Conservation (phyloP, 2,113 vertebrate genomes). For the Gallinago jamesoni region DNA sequence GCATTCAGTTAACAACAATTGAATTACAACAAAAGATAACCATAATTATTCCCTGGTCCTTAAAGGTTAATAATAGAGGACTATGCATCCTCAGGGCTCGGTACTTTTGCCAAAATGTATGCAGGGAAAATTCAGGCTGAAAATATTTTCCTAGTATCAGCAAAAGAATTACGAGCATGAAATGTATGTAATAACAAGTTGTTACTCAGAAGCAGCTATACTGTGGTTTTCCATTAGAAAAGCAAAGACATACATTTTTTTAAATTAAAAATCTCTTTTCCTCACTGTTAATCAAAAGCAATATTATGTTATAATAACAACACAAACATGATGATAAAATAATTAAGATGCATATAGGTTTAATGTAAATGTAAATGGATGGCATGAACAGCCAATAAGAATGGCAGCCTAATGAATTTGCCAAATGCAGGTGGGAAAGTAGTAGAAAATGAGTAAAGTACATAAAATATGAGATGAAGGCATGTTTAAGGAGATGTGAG, state of each 20-base stretch:
- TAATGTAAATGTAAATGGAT: not conserved
- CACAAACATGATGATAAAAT: not conserved
- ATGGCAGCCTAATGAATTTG: not conserved
- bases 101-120: not conserved
- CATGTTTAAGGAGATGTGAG: not conserved
- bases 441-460: not conserved
- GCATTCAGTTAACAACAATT: not conserved
- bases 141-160: not conserved
- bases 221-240: slow-evolving; percentile 1
- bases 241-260: not conserved
- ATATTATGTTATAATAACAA: not conserved
- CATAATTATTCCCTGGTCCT: not conserved
- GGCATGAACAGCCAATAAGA: not conserved
- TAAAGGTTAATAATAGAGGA: not conserved
- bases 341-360: not conserved
- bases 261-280: not conserved
- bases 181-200: not conserved
- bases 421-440: not conserved
- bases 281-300: not conserved
- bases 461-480: not conserved
- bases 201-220: not conserved
- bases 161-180: not conserved
- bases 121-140: not conserved
- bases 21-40: not conserved
- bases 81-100: not conserved